Evolutionary conservation across 2,797 vertebrate genomes (phyloP).

Genomic region (Zalophus californianus): DNA sequence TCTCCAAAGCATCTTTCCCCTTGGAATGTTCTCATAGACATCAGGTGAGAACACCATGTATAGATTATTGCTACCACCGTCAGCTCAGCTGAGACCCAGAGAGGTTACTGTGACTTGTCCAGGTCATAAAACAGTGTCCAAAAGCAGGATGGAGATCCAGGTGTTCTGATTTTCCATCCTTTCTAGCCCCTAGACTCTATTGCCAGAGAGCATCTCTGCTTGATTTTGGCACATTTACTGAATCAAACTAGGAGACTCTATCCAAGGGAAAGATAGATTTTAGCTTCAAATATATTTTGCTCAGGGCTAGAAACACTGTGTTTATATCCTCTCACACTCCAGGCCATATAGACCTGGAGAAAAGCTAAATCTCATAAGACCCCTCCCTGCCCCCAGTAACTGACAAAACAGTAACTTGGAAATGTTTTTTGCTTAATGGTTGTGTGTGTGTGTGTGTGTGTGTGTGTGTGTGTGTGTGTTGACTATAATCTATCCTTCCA

Average conservation of each 20-base stretch:
- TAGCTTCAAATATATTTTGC: background rate
- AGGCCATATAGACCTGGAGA: background rate
- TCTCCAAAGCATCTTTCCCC: background rate
- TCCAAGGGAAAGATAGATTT: background rate
- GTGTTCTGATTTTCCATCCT: background rate
- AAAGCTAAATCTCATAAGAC: background rate
- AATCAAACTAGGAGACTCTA: background rate
- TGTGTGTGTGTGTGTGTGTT: background rate
- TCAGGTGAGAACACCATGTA: background rate
- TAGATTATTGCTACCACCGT: background rate
- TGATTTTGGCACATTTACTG: background rate
- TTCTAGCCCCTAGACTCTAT: background rate
- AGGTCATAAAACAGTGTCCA: background rate
- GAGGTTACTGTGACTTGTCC: background rate
- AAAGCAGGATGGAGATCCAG: slow-evolving; percentile 8
- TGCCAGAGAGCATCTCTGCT: background rate
- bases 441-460: background rate
- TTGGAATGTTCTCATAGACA: background rate
- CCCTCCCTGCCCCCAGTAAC: background rate
- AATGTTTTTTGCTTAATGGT: background rate
- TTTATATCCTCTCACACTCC: background rate
- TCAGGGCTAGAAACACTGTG: background rate
- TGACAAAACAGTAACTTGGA: slow-evolving; percentile 50
- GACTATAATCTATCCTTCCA: slow-evolving; percentile 39
- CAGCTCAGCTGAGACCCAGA: background rate